These are phyloP conservation scores for Colistium nudipinnis DNA, from an alignment of 2,113 vertebrate genomes.

Conservation along the genomic window DNA sequence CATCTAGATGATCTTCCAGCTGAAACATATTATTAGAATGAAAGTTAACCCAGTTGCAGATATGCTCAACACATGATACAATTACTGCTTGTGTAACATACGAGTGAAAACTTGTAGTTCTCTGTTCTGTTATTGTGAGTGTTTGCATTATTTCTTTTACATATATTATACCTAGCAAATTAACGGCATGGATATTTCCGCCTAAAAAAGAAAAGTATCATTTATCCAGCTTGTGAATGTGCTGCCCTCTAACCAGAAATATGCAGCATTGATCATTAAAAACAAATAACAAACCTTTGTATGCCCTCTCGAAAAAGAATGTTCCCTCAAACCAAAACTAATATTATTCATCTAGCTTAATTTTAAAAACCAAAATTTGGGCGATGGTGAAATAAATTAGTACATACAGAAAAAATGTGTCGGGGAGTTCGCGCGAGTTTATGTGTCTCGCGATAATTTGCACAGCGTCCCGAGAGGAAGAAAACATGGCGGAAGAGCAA, in stretches of 20 bases:
- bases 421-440: neutral
- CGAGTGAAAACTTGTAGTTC: neutral
- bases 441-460: conserved; percentile 63
- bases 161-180: neutral
- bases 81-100: neutral
- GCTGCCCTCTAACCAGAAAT: neutral
- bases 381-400: no score
- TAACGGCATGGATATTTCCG: no score
- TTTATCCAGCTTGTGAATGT: neutral
- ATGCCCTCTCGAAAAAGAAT: neutral
- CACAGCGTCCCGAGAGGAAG: neutral
- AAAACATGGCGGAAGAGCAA: conserved; percentile 87
- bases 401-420: neutral
- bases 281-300: neutral
- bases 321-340: no score
- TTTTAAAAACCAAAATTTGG: no score
- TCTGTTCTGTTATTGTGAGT: neutral
- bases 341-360: no score
- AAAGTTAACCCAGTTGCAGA: neutral
- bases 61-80: neutral
- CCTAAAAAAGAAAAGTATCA: no score
- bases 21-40: neutral
- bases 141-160: neutral
- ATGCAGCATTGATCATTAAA: neutral
- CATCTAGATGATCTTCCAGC: neutral